Conservation (phyloP, 2,888 invertebrate genomes). For the Eupithecia subumbrata region DNA sequence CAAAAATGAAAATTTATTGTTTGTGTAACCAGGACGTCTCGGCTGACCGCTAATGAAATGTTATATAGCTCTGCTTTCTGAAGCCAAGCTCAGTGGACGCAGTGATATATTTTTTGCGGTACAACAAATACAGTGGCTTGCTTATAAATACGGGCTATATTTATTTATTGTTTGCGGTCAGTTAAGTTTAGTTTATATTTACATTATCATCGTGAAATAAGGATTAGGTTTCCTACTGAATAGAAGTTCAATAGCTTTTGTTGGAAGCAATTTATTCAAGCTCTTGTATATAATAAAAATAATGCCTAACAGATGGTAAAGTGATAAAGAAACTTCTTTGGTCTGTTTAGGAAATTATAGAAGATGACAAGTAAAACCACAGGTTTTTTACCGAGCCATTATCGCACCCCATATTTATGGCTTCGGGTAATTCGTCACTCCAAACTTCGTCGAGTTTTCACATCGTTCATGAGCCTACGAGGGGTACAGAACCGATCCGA, state of each 20-base stretch:
- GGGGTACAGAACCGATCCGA: constrained; percentile 51
- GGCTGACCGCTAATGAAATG: constrained; percentile 77
- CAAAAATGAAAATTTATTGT: constrained; percentile 81
- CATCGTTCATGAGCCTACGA: constrained; percentile 52
- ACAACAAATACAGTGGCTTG: constrained; percentile 49
- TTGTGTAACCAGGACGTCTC: constrained; percentile 65
- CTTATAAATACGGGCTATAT: constrained; percentile 41
- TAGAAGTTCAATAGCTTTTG: background rate
- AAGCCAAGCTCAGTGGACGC: constrained; percentile 49
- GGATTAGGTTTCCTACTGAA: background rate
- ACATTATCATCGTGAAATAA: background rate
- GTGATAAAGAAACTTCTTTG: background rate
- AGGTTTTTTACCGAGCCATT: constrained; percentile 38
- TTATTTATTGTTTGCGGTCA: constrained; percentile 43
- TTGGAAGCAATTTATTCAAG: background rate
- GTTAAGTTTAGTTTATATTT: constrained; percentile 36
- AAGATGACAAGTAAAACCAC: background rate
- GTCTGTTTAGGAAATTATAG: background rate
- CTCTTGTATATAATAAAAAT: too few relatives aligned
- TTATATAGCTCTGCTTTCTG: constrained; percentile 61
- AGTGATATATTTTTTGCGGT: constrained; percentile 56
- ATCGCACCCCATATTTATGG: constrained; percentile 50
- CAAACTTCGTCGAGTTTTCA: constrained; percentile 55
- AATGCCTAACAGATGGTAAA: background rate
- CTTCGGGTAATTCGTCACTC: constrained; percentile 57